Evolutionary conservation across 2,113 vertebrate species (phyloP), one percentile per base, ranked within the genome.

Genomic region (Planiliza haematocheilus): DNA sequence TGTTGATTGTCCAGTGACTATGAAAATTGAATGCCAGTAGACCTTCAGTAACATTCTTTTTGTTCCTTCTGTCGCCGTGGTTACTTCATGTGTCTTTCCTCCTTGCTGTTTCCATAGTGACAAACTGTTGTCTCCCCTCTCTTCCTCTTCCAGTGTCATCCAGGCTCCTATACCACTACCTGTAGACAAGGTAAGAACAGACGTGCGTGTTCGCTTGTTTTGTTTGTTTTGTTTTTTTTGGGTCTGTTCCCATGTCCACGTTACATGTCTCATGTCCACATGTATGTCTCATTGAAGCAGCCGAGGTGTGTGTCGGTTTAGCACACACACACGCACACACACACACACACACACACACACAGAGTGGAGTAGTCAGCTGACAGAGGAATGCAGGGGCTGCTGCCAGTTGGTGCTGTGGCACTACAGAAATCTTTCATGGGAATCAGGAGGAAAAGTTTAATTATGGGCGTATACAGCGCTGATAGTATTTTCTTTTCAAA

Each of bases 91-190:
- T 79, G 70, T 73, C 48, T 69, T 62, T 24, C 34, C 58, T 75
- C 71, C 41, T 46, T 70, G 77, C 30, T 82, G 88, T 89, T 90
- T 82, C 84, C 80, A 85, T 84, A 83, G 87, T 81, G 60, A 90
- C 64, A 0, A 75, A 82, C 21, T 68, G 78, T 82, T 79, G 78
- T 70, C 41, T 76, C 65, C 58, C 53, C 77, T 90, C 61, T 87
- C 41, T 86, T 86, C 81, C 63, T 75, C 80, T 90, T 93, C 62
- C 89, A 99, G 98, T 93, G 96, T 98, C 91, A 98, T 98, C 94
- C 97, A 97, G 93, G 93, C 96, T 91, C 95, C 98, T 65, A 93
- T 97, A 89, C 96, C 98, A 86, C 96, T 96, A 94, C 97, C 98
- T 91, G 94, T 98, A 94, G 97, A 99, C 92, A 99, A 99, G 97